These are phyloP conservation scores for Harmothoe impar DNA, from an alignment of 2,888 invertebrate species.

Conservation along the genomic window DNA sequence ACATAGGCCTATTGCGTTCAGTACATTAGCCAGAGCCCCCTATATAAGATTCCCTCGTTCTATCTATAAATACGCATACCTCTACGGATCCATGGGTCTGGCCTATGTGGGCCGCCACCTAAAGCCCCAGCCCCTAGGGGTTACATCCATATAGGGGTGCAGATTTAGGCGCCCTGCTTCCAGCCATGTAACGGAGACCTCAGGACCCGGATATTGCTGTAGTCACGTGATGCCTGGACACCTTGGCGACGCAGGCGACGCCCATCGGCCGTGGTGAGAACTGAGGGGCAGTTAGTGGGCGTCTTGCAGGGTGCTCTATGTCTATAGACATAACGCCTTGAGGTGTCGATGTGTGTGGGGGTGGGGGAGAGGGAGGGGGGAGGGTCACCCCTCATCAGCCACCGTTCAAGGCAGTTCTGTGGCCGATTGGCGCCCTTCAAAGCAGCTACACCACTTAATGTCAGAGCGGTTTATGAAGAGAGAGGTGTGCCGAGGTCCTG, in stretches of 20 bases:
- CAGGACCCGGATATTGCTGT: background rate
- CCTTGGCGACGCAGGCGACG: background rate
- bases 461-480: no score
- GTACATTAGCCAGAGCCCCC: no score
- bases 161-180: background rate
- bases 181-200: constrained; percentile 23
- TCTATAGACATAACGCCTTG: background rate
- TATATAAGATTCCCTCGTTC: no score
- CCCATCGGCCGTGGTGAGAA: background rate
- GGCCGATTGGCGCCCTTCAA: no score
- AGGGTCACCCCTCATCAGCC: no score
- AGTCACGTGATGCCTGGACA: constrained; percentile 15
- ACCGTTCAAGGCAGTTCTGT: no score
- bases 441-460: no score
- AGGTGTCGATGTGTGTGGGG: no score
- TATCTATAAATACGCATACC: no score
- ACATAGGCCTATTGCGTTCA: no score
- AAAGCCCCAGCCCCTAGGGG: background rate
- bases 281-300: background rate
- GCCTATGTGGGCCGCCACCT: background rate
- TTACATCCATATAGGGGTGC: background rate
- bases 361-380: no score
- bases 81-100: background rate
- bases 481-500: no score
- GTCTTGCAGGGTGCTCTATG: constrained; percentile 7